These are phyloP conservation scores for Drosophila athabasca DNA, from an alignment of 1,140 invertebrate species.

Conservation along the genomic window DNA sequence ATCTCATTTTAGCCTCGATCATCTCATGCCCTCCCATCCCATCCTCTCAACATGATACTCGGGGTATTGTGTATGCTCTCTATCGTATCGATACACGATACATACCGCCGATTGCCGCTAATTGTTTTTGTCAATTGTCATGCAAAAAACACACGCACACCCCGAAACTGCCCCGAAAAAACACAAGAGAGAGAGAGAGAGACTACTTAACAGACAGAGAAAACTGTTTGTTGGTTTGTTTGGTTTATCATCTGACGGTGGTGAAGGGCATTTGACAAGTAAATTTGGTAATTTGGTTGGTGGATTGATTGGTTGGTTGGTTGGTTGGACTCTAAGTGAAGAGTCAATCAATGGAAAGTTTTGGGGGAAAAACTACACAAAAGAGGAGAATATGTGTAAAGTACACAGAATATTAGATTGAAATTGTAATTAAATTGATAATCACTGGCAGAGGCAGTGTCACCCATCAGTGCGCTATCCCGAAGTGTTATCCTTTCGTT, in stretches of 20 bases:
- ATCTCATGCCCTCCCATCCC: no score
- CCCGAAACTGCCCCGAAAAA: background rate
- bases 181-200: slow-evolving; percentile 9
- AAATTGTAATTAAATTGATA: slow-evolving; percentile 45
- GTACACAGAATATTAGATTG: no score
- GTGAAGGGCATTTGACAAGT: no score
- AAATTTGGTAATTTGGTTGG: no score
- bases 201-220: slow-evolving; percentile 25
- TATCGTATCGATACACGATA: background rate
- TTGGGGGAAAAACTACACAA: background rate
- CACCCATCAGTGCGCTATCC: no score
- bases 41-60: background rate
- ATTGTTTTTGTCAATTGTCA: slow-evolving; percentile 51
- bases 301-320: no score
- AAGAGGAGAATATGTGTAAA: slow-evolving; percentile 2
- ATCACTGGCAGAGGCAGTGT: slow-evolving; percentile 40
- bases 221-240: slow-evolving; percentile 19
- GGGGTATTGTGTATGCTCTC: background rate
- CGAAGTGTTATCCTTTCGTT: no score
- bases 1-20: no score
- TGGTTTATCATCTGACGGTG: no score
- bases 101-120: slow-evolving; percentile 34
- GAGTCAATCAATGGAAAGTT: slow-evolving; percentile 67
- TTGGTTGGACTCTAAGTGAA: background rate
- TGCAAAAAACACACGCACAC: slow-evolving; percentile 47